Conservation (phyloP, 2,113 vertebrate species). For the Genyomyrus donnyi region DNA sequence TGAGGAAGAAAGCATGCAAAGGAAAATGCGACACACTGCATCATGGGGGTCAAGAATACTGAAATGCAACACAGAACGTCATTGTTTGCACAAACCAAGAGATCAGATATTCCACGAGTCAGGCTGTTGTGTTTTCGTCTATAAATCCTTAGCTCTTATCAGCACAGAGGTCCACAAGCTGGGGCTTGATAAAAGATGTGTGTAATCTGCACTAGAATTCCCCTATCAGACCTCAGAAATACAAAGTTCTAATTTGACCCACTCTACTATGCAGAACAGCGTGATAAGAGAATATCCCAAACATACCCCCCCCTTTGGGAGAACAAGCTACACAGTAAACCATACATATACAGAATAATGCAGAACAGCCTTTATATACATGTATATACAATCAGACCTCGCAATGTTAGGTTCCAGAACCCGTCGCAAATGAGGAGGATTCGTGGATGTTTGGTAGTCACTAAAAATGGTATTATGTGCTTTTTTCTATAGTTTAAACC, state of each 20-base stretch:
- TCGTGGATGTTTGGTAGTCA: too few relatives aligned
- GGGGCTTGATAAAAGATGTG: not conserved
- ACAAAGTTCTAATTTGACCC: not conserved
- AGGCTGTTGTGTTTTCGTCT: not conserved
- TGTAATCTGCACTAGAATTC: slow-evolving; percentile 9
- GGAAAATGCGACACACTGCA: not conserved
- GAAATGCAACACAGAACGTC: not conserved
- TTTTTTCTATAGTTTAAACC: too few relatives aligned
- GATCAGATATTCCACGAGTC: slow-evolving; percentile 3
- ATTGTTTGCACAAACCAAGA: not conserved
- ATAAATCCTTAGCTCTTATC: slow-evolving; percentile 19
- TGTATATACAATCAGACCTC: not conserved
- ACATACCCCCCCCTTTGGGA: not conserved
- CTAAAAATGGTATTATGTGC: too few relatives aligned
- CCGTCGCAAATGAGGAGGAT: too few relatives aligned
- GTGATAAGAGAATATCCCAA: not conserved
- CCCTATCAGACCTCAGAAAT: not conserved
- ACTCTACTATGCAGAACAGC: not conserved
- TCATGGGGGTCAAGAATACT: not conserved
- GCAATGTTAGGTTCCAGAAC: too few relatives aligned
- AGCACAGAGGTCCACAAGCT: not conserved
- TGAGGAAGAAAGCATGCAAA: not conserved
- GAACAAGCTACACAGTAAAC: not conserved
- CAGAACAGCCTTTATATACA: not conserved
- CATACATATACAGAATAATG: not conserved